phyloP scores from a whole-genome alignment of 2,113 vertebrate genomes.

The Lichenostomus cassidix region DNA sequence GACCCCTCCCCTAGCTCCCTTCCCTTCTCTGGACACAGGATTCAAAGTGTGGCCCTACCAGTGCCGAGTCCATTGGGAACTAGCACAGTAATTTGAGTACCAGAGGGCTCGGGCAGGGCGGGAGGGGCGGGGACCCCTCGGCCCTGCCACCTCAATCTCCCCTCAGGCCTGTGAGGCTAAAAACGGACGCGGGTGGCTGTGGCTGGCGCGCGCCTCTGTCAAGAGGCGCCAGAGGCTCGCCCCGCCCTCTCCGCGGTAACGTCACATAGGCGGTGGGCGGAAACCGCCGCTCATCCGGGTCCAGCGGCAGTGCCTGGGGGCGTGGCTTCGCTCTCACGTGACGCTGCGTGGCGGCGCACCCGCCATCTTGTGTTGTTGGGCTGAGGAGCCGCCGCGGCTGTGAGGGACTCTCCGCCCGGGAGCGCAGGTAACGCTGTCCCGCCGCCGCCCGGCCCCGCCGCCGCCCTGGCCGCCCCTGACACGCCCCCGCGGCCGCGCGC shows the following conservation, averaged over 20 bases:
- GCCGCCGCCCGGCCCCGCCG: not conserved
- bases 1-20: not conserved
- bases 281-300: not conserved
- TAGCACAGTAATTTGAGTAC: not conserved
- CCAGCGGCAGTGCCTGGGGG: not conserved
- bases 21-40: not conserved
- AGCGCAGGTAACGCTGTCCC: slow-evolving; percentile 70
- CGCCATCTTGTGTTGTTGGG: slow-evolving; percentile 84
- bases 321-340: slow-evolving; percentile 50
- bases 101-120: not conserved
- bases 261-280: not conserved
- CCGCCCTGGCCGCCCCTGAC: not conserved
- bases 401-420: slow-evolving; percentile 71
- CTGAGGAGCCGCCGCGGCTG: slow-evolving; percentile 74
- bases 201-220: not conserved
- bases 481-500: not conserved
- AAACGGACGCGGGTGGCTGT: not conserved
- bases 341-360: slow-evolving; percentile 75
- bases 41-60: not conserved
- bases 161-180: not conserved
- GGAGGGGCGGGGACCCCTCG: accelerated
- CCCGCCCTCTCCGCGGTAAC: not conserved
- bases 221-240: not conserved
- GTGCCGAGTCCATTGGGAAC: not conserved
- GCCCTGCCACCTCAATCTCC: accelerated